These are phyloP conservation scores for Scolanthus callimorphus DNA, from an alignment of 92 coral and sea anemone genomes.

Conservation along the genomic window DNA sequence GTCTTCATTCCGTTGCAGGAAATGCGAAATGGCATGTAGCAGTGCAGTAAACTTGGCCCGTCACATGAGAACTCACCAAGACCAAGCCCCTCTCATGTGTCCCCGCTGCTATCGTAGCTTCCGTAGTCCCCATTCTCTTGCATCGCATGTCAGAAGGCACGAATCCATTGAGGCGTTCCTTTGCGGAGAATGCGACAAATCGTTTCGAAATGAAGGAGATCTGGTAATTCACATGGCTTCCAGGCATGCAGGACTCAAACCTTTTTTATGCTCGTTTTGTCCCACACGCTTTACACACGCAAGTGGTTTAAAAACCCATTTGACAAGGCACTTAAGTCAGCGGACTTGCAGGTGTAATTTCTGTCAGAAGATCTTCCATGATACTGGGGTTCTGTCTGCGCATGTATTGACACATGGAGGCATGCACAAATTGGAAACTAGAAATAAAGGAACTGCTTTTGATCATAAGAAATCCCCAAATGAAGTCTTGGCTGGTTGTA, in stretches of 20 bases:
- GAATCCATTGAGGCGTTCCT: constrained; percentile 7
- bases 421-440: not conserved
- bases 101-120: constrained; percentile 20
- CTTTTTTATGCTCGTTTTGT: constrained; percentile 23
- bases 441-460: too few relatives aligned
- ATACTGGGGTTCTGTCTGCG: constrained; percentile 14
- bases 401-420: constrained; percentile 11
- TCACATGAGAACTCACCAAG: constrained; percentile 17
- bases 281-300: constrained; percentile 15
- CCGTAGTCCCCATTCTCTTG: constrained; percentile 1
- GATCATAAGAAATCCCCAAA: not conserved
- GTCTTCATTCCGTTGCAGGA: constrained; percentile 8
- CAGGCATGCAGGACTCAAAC: constrained; percentile 14
- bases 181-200: constrained; percentile 23
- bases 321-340: constrained; percentile 6
- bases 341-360: constrained; percentile 22
- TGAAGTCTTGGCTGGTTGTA: not conserved
- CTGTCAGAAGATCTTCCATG: constrained; percentile 13
- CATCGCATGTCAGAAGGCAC: constrained; percentile 14
- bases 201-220: constrained; percentile 4
- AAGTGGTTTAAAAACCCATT: constrained; percentile 7
- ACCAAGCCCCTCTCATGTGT: constrained; percentile 4
- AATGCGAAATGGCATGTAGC: constrained; percentile 12
- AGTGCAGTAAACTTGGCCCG: not conserved
- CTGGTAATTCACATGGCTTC: constrained; percentile 10